These are phyloP conservation scores for Gonatopus flavifemur DNA, from an alignment of 1,140 invertebrate species.

Conservation along the genomic window DNA sequence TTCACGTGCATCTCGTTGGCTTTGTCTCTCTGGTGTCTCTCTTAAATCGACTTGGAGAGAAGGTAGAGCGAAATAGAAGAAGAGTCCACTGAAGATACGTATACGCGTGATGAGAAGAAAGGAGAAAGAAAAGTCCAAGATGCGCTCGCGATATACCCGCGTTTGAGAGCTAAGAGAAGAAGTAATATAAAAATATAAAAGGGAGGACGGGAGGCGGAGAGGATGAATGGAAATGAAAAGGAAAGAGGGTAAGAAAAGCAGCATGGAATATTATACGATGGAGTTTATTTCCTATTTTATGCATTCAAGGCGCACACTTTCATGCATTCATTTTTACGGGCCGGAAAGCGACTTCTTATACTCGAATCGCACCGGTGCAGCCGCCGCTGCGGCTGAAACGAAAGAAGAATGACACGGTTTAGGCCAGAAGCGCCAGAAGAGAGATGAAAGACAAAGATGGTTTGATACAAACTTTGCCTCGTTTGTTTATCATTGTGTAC, in stretches of 20 bases:
- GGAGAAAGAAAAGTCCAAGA: too few relatives aligned
- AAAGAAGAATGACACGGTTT: not conserved
- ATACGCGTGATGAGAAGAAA: too few relatives aligned
- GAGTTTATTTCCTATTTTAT: slow-evolving; percentile 40
- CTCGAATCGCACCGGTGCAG: not conserved
- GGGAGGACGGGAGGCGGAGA: not conserved
- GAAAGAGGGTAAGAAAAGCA: slow-evolving; percentile 2
- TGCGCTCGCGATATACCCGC: too few relatives aligned
- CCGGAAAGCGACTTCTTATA: slow-evolving; percentile 33
- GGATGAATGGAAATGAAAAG: not conserved
- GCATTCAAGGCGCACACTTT: slow-evolving; percentile 37
- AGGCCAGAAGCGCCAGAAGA: too few relatives aligned
- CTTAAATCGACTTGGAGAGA: too few relatives aligned
- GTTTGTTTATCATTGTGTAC: slow-evolving; percentile 6
- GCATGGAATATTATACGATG: slow-evolving; percentile 21
- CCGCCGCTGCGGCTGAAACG: not conserved
- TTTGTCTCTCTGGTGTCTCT: too few relatives aligned
- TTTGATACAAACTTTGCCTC: slow-evolving; percentile 7
- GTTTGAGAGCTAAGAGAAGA: not conserved
- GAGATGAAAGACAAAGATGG: slow-evolving; percentile 4
- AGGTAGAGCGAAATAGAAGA: too few relatives aligned
- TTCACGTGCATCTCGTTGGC: too few relatives aligned
- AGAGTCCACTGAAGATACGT: too few relatives aligned
- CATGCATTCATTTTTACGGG: slow-evolving; percentile 43
- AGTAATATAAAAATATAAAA: too few relatives aligned